phyloP scores from a whole-genome alignment of 2,888 invertebrate species.

The Bibio marci region DNA sequence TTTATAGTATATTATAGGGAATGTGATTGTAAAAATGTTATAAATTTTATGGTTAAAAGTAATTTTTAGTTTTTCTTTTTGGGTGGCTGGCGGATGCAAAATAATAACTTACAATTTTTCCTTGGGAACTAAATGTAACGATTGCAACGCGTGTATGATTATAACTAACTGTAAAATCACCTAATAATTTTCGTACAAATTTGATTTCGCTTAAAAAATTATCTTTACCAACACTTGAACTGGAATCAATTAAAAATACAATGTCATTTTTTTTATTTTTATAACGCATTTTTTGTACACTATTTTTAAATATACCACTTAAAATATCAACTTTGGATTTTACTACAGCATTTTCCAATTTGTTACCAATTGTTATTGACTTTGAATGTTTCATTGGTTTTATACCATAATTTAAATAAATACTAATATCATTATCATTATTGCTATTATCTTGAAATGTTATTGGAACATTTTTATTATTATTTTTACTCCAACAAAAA shows the following conservation, averaged over 20 bases:
- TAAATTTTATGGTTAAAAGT: too few species aligned
- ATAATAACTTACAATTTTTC: slow-evolving; percentile 35
- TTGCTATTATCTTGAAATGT: too few species aligned
- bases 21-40: too few species aligned
- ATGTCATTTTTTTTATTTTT: slow-evolving; percentile 27
- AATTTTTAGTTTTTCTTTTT: too few species aligned
- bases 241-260: slow-evolving; percentile 45
- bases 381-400: slow-evolving; percentile 18
- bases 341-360: slow-evolving; percentile 24
- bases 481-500: too few species aligned
- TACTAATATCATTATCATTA: too few species aligned
- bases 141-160: slow-evolving; percentile 44
- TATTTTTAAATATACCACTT: slow-evolving; percentile 35
- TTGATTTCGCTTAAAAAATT: slow-evolving; percentile 49
- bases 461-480: too few species aligned
- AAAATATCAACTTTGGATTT: slow-evolving; percentile 36
- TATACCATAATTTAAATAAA: slow-evolving; percentile 22
- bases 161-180: slow-evolving; percentile 45
- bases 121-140: slow-evolving; percentile 44
- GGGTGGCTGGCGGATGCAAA: too few species aligned
- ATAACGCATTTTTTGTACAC: slow-evolving; percentile 33
- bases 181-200: slow-evolving; percentile 46
- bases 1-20: too few species aligned
- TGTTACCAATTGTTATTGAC: slow-evolving; percentile 6
- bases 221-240: slow-evolving; percentile 45